These are phyloP conservation scores for Leptinotarsa defecta DNA, from an alignment of 1,140 invertebrate genomes.

Conservation along the genomic window DNA sequence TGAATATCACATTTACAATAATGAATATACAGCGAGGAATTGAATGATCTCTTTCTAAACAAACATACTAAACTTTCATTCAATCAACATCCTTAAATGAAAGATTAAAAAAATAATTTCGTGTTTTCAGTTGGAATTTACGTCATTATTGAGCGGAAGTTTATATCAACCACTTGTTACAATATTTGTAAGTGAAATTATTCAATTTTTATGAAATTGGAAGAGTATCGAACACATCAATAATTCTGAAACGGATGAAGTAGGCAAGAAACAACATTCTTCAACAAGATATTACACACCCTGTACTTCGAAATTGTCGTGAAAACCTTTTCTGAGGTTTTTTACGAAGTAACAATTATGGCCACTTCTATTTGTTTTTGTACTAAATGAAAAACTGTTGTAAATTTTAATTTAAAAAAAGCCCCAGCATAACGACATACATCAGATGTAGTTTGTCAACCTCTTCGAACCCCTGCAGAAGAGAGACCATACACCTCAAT, in stretches of 20 bases:
- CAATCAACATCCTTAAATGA: not conserved
- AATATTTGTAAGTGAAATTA: not conserved
- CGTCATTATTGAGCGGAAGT: not conserved
- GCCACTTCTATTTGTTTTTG: no score
- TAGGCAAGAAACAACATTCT: no score
- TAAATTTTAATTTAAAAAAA: not conserved
- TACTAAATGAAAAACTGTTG: no score
- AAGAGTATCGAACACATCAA: no score
- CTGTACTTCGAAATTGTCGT: no score
- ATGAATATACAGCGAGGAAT: not conserved
- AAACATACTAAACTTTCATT: not conserved
- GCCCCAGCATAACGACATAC: not conserved
- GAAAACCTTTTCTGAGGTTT: no score
- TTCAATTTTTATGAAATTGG: not conserved
- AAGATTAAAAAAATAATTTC: not conserved
- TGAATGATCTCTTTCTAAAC: not conserved
- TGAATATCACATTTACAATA: constrained; percentile 3
- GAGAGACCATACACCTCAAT: not conserved
- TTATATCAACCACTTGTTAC: not conserved
- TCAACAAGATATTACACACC: no score
- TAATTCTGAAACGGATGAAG: no score
- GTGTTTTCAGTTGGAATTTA: not conserved
- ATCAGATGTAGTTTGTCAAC: not conserved
- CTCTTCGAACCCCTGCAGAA: not conserved
- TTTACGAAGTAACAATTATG: no score